Conservation (phyloP, 1,140 invertebrate species). For the Cherax destructor region DNA sequence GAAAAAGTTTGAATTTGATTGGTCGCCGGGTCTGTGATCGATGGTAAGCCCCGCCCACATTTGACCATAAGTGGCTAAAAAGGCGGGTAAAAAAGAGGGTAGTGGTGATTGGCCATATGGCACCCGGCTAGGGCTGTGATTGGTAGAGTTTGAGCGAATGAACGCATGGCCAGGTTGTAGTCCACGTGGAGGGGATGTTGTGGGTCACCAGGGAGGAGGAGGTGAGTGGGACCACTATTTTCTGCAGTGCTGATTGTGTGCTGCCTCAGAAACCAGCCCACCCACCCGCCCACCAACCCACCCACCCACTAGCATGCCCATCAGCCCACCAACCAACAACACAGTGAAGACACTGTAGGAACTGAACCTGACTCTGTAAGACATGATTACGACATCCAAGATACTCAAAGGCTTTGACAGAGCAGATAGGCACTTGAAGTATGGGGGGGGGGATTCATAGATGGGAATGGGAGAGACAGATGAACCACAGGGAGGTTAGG, state of each 20-base stretch:
- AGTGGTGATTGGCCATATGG: conserved; percentile 1
- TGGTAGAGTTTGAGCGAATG: background rate
- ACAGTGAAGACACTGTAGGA: too few relatives aligned
- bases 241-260: conserved; percentile 43
- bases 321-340: background rate
- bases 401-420: too few relatives aligned
- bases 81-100: conserved; percentile 2
- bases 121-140: background rate
- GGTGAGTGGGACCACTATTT: conserved; percentile 31
- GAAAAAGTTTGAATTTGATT: conserved; percentile 54
- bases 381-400: too few relatives aligned
- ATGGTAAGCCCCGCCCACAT: conserved; percentile 42
- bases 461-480: too few relatives aligned
- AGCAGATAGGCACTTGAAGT: too few relatives aligned
- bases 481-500: too few relatives aligned
- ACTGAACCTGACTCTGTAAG: too few relatives aligned
- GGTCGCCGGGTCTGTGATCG: conserved; percentile 29
- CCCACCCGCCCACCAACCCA: background rate
- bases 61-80: conserved; percentile 52
- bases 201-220: background rate
- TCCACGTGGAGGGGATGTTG: conserved; percentile 28
- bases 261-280: conserved; percentile 11
- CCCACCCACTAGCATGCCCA: background rate
- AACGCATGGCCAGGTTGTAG: background rate
- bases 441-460: too few relatives aligned